Conservation (phyloP, 2,888 invertebrate genomes). For the Pachydiplax longipennis region DNA sequence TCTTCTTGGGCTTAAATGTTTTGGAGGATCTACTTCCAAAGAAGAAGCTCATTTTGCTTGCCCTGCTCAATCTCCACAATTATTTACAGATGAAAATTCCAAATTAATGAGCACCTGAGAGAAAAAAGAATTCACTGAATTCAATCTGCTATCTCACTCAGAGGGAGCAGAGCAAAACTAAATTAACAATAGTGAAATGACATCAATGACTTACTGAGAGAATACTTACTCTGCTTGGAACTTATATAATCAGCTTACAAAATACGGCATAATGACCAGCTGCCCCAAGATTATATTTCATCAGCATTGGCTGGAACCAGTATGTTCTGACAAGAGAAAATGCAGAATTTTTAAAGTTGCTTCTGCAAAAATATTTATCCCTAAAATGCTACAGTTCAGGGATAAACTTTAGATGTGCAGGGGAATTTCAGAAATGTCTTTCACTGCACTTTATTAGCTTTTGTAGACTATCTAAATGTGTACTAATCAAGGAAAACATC, state of each 20-base stretch:
- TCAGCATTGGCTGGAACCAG: background rate
- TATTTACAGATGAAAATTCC: background rate
- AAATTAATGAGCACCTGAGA: background rate
- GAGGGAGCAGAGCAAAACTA: background rate
- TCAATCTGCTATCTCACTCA: background rate
- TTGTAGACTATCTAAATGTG: too few species aligned
- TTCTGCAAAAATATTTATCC: too few species aligned
- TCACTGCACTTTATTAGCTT: too few species aligned
- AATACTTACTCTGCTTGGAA: background rate
- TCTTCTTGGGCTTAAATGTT: constrained; percentile 98
- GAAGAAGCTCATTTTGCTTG: constrained; percentile 6
- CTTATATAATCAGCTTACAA: background rate
- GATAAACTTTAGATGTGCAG: too few species aligned
- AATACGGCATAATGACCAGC: background rate
- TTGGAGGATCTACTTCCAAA: constrained; percentile 89
- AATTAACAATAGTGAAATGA: background rate
- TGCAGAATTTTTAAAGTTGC: too few species aligned
- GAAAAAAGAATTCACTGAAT: background rate
- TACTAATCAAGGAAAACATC: too few species aligned
- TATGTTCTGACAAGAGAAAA: too few species aligned
- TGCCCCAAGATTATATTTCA: background rate
- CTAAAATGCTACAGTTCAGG: too few species aligned
- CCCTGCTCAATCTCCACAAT: background rate
- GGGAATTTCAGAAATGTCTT: too few species aligned
- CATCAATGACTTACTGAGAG: background rate